These are phyloP conservation scores for Dichetophora obliterata DNA, from an alignment of 2,888 invertebrate species.

Conservation along the genomic window DNA sequence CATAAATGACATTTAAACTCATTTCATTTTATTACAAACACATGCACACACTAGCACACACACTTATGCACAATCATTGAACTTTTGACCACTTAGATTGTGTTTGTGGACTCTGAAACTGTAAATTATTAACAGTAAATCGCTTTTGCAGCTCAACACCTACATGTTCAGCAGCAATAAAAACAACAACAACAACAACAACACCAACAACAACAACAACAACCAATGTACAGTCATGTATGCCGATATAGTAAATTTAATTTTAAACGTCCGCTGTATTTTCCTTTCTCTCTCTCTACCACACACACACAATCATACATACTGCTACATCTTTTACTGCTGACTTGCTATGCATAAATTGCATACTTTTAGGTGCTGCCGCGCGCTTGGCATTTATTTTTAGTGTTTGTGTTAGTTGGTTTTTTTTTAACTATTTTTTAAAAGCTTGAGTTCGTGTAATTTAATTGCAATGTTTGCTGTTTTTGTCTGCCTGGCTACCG, in stretches of 20 bases:
- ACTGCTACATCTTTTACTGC: no score
- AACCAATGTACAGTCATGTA: no score
- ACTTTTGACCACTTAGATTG: neutral
- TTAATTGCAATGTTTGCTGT: no score
- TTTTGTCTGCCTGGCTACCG: no score
- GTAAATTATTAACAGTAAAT: neutral
- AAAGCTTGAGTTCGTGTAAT: no score
- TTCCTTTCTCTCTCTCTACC: no score
- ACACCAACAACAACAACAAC: no score
- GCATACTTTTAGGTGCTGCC: constrained; percentile 24
- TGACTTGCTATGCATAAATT: constrained; percentile 18
- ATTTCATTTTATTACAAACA: neutral
- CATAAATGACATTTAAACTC: neutral
- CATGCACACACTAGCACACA: neutral
- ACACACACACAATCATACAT: no score
- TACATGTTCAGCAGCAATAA: neutral
- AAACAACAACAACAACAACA: neutral
- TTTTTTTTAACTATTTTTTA: no score
- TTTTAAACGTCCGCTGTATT: no score
- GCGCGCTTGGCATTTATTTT: neutral
- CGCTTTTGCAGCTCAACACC: neutral
- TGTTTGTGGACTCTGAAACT: neutral
- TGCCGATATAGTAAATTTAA: no score
- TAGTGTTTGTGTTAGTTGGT: neutral
- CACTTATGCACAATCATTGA: neutral